These are phyloP conservation scores for Ciconia stormi DNA, from an alignment of 2,113 vertebrate genomes.

Conservation along the genomic window DNA sequence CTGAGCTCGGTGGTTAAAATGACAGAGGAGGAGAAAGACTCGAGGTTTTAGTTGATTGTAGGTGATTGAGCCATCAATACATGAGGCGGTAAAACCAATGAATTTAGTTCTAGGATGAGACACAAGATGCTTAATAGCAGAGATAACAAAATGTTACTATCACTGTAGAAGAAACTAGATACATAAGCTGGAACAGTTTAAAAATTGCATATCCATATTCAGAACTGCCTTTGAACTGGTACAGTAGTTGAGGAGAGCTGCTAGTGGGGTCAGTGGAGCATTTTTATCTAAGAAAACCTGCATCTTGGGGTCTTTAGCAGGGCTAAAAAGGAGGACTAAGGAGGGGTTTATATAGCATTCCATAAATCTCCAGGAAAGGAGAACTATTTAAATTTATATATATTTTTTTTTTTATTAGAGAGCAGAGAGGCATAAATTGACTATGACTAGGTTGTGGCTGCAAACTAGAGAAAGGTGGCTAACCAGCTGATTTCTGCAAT, in stretches of 20 bases:
- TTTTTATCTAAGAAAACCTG: neutral
- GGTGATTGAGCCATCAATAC: slow-evolving; percentile 22
- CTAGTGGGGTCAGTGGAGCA: neutral
- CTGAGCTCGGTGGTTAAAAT: slow-evolving; percentile 29
- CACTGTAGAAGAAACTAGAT: neutral
- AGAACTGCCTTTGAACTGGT: neutral
- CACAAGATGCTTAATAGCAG: neutral
- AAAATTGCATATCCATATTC: neutral
- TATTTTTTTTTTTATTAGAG: neutral
- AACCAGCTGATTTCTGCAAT: neutral
- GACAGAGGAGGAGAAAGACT: slow-evolving; percentile 10
- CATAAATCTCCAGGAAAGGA: neutral
- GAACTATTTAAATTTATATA: neutral
- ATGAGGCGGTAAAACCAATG: slow-evolving; percentile 2
- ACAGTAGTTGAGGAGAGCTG: neutral
- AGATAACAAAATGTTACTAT: neutral
- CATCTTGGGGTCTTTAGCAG: neutral
- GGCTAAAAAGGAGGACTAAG: neutral
- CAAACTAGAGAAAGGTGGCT: neutral
- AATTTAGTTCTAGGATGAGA: neutral
- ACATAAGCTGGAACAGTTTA: neutral
- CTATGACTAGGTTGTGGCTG: neutral
- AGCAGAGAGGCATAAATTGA: neutral
- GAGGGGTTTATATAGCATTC: neutral
- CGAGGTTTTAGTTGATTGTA: neutral